Base-by-base conservation (phyloP, 1,140 invertebrate genomes). In the Kradibia gibbosae region DNA sequence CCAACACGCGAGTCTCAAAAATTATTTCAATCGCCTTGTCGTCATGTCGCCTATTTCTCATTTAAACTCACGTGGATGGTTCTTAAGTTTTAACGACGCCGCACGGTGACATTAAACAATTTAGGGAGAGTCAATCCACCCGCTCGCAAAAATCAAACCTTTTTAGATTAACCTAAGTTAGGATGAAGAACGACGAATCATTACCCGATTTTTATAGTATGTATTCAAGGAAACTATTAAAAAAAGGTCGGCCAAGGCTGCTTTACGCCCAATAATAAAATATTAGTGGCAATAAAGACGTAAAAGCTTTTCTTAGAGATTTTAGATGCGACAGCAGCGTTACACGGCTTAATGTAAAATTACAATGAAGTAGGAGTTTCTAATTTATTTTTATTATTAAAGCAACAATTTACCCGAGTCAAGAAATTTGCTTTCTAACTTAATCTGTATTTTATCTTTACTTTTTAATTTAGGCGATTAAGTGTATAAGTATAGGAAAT, bases 261-360 rank as follows among this genome's bases (percentile, higher is more conserved):
- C 42, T 81, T 81, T 76, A 81, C 50, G 74, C 53, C n/a, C 50
- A 72, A 72, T 65, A 77, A 77, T 82, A 77, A 82, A 82, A 82
- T 82, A 82, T 77, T 72, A 82, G 73, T 48, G 53, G 62, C 74
- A 82, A 71, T 82, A 82, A 82, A 82, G 39, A 48, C 36, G 60
- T 77, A 53, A 82, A 77, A 82, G 80, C 73, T 82, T 71, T n/a
- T 82, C 57, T 70, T 17, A 81, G 71, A 71, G 50, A n/a, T 65
- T 11, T 75, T 74, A 53, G 74, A 81, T 34, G 67, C 22, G 65
- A 28, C 50, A 22, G 42, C n/a, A 31, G 50, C 20, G 45, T 48
- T 67, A 36, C 45, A 70, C 20, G 1, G 31, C 42, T 60, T 62
- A 62, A 73, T 48, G 78, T 36, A 42, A 39, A 72, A 73, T 70